Evolutionary conservation across 1,140 invertebrate genomes (phyloP).

Genomic region (Chionoecetes opilio): DNA sequence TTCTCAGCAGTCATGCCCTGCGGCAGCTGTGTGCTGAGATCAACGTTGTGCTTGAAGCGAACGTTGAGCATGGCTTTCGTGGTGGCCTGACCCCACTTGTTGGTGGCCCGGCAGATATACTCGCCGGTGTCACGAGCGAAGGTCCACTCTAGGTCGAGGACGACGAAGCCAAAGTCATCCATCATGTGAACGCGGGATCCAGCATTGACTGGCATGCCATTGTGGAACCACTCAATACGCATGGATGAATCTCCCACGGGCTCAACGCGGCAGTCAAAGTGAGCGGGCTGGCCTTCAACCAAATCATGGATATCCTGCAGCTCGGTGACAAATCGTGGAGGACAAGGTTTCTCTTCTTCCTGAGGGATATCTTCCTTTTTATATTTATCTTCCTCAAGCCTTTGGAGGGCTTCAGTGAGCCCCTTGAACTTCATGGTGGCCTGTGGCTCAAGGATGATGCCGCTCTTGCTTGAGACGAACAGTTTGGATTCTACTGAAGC

Average conservation of each 20-base stretch:
- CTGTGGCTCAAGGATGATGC: conserved; percentile 93
- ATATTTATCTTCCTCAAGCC: conserved; percentile 94
- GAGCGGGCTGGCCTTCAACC: conserved; percentile 92
- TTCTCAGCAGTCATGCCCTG: conserved; percentile 96
- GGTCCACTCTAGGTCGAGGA: conserved; percentile 93
- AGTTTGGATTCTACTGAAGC: conserved; percentile 93
- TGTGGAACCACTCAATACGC: conserved; percentile 97
- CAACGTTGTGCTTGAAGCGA: conserved; percentile 92
- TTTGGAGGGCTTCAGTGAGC: conserved; percentile 94
- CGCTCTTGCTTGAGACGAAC: conserved; percentile 90
- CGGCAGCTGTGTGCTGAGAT: conserved; percentile 96
- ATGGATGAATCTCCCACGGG: conserved; percentile 93
- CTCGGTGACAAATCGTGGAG: conserved; percentile 93
- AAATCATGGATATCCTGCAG: conserved; percentile 85
- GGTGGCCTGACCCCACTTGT: conserved; percentile 93
- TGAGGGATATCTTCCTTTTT: conserved; percentile 90
- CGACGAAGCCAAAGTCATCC: conserved; percentile 97
- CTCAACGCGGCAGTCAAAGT: conserved; percentile 96
- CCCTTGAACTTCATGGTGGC: conserved; percentile 79
- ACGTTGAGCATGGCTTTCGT: conserved; percentile 91
- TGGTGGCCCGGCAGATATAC: conserved; percentile 93
- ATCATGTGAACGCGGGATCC: conserved; percentile 95
- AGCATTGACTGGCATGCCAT: conserved; percentile 94
- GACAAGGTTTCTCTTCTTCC: conserved; percentile 93
- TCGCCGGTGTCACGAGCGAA: conserved; percentile 93